These are phyloP conservation scores for Calypte anna DNA, from an alignment of 2,113 vertebrate species.

Conservation along the genomic window DNA sequence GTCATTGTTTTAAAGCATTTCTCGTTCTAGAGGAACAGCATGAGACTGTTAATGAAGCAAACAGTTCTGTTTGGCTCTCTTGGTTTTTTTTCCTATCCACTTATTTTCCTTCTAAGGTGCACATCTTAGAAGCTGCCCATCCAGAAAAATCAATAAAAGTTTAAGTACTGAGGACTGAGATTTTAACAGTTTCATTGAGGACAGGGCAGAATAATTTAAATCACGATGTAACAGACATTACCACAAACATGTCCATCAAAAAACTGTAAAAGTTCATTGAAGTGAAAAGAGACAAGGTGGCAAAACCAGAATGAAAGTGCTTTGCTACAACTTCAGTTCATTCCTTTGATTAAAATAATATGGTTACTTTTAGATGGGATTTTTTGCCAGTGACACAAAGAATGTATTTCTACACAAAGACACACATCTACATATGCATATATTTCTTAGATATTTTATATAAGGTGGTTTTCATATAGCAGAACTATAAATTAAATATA, in stretches of 20 bases:
- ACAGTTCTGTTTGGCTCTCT: not conserved
- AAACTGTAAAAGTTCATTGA: not conserved
- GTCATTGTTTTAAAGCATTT: not conserved
- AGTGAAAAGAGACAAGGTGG: not conserved
- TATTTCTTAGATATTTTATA: not conserved
- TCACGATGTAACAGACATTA: not conserved
- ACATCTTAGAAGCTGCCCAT: not conserved
- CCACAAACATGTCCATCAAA: not conserved
- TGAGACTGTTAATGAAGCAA: not conserved
- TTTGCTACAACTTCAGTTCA: not conserved
- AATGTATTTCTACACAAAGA: accelerated
- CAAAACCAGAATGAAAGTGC: not conserved
- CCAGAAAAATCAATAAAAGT: not conserved
- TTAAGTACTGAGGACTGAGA: not conserved
- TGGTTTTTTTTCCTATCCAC: not conserved
- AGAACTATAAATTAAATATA: not conserved
- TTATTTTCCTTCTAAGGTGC: not conserved
- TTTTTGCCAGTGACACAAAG: not conserved
- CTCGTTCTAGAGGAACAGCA: not conserved
- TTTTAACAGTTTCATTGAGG: not conserved
- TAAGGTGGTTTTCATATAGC: accelerated
- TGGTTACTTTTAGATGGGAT: not conserved
- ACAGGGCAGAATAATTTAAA: not conserved
- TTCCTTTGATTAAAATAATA: not conserved
- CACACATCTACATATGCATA: accelerated